These are phyloP conservation scores for Asbolus verrucosus DNA, from an alignment of 1,140 invertebrate genomes.

Conservation along the genomic window DNA sequence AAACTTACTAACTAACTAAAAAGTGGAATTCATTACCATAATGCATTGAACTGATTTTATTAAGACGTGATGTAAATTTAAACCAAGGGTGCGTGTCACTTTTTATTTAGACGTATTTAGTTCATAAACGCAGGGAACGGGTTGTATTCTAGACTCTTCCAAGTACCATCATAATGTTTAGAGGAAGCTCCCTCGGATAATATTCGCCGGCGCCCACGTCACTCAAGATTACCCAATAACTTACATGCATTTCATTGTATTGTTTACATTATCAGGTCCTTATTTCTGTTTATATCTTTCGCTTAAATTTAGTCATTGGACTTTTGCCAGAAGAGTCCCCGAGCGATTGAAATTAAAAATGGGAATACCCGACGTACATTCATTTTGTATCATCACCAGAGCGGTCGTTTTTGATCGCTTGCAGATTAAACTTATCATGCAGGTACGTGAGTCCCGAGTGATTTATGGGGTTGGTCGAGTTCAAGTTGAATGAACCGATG, in stretches of 20 bases:
- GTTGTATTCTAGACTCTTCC: background rate
- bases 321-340: background rate
- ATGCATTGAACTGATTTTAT: too few relatives aligned
- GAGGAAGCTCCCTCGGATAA: conserved; percentile 22
- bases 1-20: too few relatives aligned
- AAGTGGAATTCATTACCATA: too few relatives aligned
- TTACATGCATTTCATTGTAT: conserved; percentile 25
- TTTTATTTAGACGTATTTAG: too few relatives aligned
- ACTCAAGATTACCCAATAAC: conserved; percentile 8
- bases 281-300: conserved; percentile 23
- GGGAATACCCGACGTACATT: background rate
- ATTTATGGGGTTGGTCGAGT: conserved; percentile 5
- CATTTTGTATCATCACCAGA: background rate
- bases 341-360: background rate
- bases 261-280: conserved; percentile 26
- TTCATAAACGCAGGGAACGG: too few relatives aligned
- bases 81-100: too few relatives aligned
- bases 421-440: conserved; percentile 4
- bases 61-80: too few relatives aligned
- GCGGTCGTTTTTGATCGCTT: conserved; percentile 8
- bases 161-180: too few relatives aligned
- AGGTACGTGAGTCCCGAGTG: background rate
- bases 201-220: conserved; percentile 17
- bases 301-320: conserved; percentile 6
- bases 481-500: background rate